Evolutionary conservation across 2,888 invertebrate species (phyloP).

Genomic region (Pseudolycoriella hygida): DNA sequence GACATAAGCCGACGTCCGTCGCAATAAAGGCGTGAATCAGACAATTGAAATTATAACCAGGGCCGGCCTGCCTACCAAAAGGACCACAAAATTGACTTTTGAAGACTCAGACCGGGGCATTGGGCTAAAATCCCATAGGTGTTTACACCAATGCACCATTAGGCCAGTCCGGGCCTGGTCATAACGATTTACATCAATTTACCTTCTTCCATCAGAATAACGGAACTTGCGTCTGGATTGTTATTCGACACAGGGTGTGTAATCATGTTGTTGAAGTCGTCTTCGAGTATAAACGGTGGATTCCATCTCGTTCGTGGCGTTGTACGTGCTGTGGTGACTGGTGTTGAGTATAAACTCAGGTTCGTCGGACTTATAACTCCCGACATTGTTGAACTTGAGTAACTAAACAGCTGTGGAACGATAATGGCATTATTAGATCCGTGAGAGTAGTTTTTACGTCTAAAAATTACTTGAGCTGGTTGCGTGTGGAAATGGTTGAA

Average conservation of each 20-base stretch:
- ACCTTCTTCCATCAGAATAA: conserved; percentile 68
- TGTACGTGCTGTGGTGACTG: conserved; percentile 47
- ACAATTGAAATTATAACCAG: no score
- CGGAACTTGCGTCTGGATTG: conserved; percentile 41
- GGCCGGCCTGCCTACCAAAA: no score
- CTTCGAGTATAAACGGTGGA: conserved; percentile 77
- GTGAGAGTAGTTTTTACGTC: no score
- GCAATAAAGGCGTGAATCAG: no score
- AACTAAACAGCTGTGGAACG: conserved; percentile 66
- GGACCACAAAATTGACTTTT: no score
- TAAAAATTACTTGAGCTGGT: neutral
- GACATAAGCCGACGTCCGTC: no score
- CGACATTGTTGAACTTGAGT: conserved; percentile 65
- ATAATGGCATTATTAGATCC: neutral
- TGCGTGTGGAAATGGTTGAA: conserved; percentile 76
- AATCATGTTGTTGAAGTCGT: conserved; percentile 89
- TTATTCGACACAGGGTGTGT: conserved; percentile 40
- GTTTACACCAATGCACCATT: no score
- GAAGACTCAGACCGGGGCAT: no score
- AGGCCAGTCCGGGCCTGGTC: no score
- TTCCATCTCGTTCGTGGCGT: conserved; percentile 68
- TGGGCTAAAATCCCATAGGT: no score
- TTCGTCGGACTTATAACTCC: conserved; percentile 81
- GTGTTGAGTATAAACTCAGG: conserved; percentile 65
- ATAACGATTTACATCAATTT: conserved; percentile 6